Percentiles rank a stretch among this genome's conserved stretches.
Conservation (phyloP, 2,113 vertebrate species). For the Carassius auratus region DNA sequence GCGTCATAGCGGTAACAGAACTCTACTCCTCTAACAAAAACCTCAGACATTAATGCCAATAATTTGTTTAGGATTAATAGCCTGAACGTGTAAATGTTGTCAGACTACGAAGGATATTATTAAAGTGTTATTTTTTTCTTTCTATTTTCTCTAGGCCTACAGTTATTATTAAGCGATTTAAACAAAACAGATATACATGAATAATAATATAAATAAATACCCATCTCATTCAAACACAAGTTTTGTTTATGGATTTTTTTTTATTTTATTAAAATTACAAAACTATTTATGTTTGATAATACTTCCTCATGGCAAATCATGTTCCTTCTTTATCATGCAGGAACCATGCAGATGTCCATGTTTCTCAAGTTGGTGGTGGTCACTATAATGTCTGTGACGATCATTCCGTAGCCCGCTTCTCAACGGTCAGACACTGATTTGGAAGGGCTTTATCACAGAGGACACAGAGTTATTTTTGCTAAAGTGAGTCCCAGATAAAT, state of each 20-base stretch:
- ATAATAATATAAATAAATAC: too few species aligned
- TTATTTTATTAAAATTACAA: too few species aligned
- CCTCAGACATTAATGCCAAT: not conserved
- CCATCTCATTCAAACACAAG: too few species aligned
- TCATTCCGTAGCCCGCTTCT: not conserved
- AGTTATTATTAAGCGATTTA: too few species aligned
- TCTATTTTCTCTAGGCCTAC: too few species aligned
- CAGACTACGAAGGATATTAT: not conserved
- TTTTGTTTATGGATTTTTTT: too few species aligned
- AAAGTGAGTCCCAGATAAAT: too few species aligned
- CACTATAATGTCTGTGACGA: too few species aligned
- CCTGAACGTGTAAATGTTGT: not conserved
- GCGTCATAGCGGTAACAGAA: conserved; percentile 4
- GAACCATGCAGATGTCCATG: not conserved
- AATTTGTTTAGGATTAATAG: not conserved
- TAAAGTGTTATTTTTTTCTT: too few species aligned
- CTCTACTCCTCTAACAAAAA: not conserved
- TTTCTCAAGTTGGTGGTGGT: not conserved
- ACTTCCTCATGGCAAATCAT: not conserved
- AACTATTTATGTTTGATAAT: not conserved
- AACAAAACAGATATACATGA: too few species aligned
- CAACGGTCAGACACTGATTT: not conserved
- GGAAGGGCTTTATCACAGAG: not conserved
- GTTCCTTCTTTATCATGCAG: not conserved
- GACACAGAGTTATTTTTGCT: too few species aligned